Percentiles rank a stretch among this genome's conserved stretches.
phyloP scores from a whole-genome alignment of 30 jellyfish, hydroid and myxozoan species.

The Nemopilema nomurai region DNA sequence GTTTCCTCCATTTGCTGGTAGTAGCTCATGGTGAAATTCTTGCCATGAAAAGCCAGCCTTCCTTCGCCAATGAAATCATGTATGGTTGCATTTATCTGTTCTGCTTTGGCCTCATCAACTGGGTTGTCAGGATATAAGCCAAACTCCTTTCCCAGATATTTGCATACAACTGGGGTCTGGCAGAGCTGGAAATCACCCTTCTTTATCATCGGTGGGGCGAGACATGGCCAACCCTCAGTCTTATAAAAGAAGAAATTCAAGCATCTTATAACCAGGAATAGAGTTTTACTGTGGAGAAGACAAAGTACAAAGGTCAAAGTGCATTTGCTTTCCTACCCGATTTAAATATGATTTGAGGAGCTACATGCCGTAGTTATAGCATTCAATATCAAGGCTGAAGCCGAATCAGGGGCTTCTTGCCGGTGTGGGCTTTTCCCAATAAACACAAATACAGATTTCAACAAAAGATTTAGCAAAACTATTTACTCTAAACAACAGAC shows the following conservation, averaged over 20 bases:
- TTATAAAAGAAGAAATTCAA: too few species aligned
- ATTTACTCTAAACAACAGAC: too few species aligned
- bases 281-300: too few species aligned
- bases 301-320: too few species aligned
- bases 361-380: not conserved
- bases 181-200: conserved; percentile 52
- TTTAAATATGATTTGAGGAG: not conserved
- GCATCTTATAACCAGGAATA: too few species aligned
- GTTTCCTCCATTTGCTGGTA: conserved; percentile 53
- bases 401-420: not conserved
- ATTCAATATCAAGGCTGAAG: not conserved
- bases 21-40: conserved; percentile 14
- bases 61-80: conserved; percentile 68
- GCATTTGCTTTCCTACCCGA: too few species aligned
- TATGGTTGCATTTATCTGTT: conserved; percentile 52
- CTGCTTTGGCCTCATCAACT: conserved; percentile 44
- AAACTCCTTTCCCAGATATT: conserved; percentile 54
- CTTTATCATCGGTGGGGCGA: conserved; percentile 54
- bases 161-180: conserved; percentile 69
- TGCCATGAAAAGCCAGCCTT: conserved; percentile 57
- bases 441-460: too few species aligned
- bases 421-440: too few species aligned
- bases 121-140: conserved; percentile 64
- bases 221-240: conserved; percentile 48
- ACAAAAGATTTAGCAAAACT: too few species aligned